phyloP scores from a whole-genome alignment of 2,797 vertebrate genomes.

The Amniataba percoides region DNA sequence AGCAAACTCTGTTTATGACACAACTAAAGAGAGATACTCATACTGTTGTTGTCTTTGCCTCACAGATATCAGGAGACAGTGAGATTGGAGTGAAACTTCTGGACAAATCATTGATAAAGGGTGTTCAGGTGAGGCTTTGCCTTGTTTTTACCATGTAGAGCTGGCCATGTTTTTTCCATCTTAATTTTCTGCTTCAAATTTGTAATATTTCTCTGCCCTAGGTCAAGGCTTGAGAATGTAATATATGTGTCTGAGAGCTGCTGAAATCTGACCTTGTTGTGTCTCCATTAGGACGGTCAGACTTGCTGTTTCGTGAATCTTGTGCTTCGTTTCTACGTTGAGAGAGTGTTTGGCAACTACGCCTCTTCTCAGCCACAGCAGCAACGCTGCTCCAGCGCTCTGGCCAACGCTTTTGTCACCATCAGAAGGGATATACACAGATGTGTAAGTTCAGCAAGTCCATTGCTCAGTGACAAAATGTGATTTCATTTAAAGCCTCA shows the following conservation, averaged over 20 bases:
- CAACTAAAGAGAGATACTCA: neutral
- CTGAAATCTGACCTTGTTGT: conserved; percentile 7
- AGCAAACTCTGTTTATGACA: neutral
- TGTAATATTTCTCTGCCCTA: neutral
- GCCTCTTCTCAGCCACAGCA: conserved; percentile 67
- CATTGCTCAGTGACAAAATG: neutral
- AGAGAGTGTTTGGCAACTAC: conserved; percentile 84
- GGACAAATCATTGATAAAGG: conserved; percentile 68
- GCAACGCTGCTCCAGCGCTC: conserved; percentile 78
- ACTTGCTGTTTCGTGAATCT: conserved; percentile 86
- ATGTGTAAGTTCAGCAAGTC: conserved; percentile 82
- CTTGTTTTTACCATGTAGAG: neutral
- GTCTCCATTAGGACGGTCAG: conserved; percentile 77
- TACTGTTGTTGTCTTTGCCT: neutral
- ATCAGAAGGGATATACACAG: conserved; percentile 80
- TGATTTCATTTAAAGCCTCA: neutral
- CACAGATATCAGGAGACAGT: conserved; percentile 76
- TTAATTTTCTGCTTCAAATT: neutral
- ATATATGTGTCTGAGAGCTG: neutral
- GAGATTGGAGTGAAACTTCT: conserved; percentile 79
- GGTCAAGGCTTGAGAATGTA: neutral
- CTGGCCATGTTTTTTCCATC: neutral
- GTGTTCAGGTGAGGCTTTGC: conserved; percentile 75
- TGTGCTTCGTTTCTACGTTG: conserved; percentile 85
- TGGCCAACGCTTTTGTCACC: conserved; percentile 86